Conservation (phyloP, 2,797 vertebrate species). For the Cygnus olor region DNA sequence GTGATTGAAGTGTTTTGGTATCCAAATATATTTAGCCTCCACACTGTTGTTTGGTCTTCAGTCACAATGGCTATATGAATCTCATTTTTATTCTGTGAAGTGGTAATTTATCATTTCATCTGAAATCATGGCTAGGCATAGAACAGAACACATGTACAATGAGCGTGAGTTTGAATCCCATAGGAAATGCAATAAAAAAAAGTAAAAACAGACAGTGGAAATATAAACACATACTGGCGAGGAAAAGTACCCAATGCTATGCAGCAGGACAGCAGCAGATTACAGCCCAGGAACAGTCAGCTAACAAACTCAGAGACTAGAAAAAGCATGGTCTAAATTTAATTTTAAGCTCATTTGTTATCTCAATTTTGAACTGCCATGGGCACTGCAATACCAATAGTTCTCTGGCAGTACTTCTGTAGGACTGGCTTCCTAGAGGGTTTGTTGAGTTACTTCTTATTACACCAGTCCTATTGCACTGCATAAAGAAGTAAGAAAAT, state of each 20-base stretch:
- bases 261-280: neutral
- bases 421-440: neutral
- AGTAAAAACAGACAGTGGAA: neutral
- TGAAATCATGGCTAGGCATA: neutral
- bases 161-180: neutral
- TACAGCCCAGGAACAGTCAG: neutral
- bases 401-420: neutral
- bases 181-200: neutral
- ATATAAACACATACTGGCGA: neutral
- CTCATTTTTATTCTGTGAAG: neutral
- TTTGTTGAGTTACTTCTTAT: neutral
- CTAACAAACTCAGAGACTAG: neutral
- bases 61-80: neutral
- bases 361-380: neutral
- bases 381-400: neutral
- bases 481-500: neutral
- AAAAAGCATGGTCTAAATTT: neutral
- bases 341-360: slow-evolving; percentile 8
- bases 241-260: neutral
- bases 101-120: neutral
- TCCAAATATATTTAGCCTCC: neutral
- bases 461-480: neutral
- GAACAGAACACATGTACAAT: neutral
- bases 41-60: neutral
- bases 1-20: neutral